Evolutionary conservation across 2,113 vertebrate genomes (phyloP), one percentile per base, ranked within the genome.

Genomic region (Siphamia tubifer): DNA sequence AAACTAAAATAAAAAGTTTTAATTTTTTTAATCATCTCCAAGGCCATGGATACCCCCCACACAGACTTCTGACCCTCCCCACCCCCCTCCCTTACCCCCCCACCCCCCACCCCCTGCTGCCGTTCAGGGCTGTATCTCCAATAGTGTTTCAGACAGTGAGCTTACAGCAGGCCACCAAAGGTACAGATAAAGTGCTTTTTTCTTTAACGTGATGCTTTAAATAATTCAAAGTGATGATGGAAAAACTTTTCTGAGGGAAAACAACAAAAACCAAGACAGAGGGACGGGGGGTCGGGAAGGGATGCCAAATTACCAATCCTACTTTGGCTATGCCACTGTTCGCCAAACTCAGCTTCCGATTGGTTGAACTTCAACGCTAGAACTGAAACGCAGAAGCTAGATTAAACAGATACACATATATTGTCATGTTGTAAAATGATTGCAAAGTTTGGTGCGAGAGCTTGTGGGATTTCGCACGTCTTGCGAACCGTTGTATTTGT

Each of bases 131-230:
- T 79, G 86, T 65, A 83, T 83, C 84, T 87, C 79, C 66, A 67
- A 74, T 86, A 92, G 84, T 83, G 90, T 91, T 79, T 79, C 66
- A 68, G 83, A 89, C 82, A 82, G 84, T 68, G 80, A 84, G 87
- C 82, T 76, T 85, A 91, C 92, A 91, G 91, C 92, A 94, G 92
- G 92, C 92, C 92, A 94, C 92, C 82, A 88, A 88, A 89, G 92
- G 91, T 92, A 92, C 87, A 90, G 89, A 92, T 94, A 94, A 94
- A 94, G 92, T 94, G 92, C 92, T 92, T 91, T 86, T 79, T 78
- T 79, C 73, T 52, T 39, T 80, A 77, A 90, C 62, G 83, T 89
- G 89, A 92, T 31, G 75, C 82, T 88, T 93, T 93, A 92, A 93
- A 93, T 92, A 91, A 87, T 85, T 87, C 81, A 90, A 92, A n/a